Evolutionary conservation across 1,140 invertebrate genomes (phyloP).

Genomic region (Liolophura sinensis): DNA sequence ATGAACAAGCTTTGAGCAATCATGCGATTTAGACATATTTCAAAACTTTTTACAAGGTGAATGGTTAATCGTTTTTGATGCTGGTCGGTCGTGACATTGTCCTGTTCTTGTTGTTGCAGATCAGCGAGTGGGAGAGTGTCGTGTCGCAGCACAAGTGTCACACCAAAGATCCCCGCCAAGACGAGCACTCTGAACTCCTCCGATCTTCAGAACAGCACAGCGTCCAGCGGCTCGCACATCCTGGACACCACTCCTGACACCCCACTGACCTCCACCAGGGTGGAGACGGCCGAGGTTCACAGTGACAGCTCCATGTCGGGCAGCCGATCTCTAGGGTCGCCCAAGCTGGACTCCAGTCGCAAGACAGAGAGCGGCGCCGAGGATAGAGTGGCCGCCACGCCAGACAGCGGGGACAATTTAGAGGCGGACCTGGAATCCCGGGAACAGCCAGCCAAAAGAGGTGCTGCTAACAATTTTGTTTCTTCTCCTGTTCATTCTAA

Average conservation of each 20-base stretch:
- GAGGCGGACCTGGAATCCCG: constrained; percentile 4
- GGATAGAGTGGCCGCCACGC: constrained; percentile 6
- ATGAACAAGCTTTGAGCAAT: background rate
- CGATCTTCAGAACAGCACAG: constrained; percentile 48
- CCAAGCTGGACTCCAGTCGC: constrained; percentile 25
- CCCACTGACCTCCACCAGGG: constrained; percentile 20
- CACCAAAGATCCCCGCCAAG: constrained; percentile 50
- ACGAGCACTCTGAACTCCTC: constrained; percentile 43
- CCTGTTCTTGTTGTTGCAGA: constrained; percentile 32
- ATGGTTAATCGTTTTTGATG: background rate
- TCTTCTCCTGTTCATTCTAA: constrained; percentile 24
- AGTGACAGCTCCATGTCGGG: constrained; percentile 53
- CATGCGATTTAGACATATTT: background rate
- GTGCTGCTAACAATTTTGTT: constrained; percentile 27
- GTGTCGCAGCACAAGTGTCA: constrained; percentile 50
- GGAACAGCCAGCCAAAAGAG: constrained; percentile 23
- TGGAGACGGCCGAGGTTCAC: constrained; percentile 49
- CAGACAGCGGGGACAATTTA: constrained; percentile 8
- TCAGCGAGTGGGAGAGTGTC: constrained; percentile 53
- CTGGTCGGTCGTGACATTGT: background rate
- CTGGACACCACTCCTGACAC: constrained; percentile 30
- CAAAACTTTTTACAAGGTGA: background rate
- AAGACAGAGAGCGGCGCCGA: constrained; percentile 4
- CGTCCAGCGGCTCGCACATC: constrained; percentile 55
- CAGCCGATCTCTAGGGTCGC: constrained; percentile 44